A percentile compares a stretch with the other conserved stretches of the same genome.
These are phyloP conservation scores for Pyrrhosoma nymphula DNA, from an alignment of 2,888 invertebrate genomes.

Conservation along the genomic window DNA sequence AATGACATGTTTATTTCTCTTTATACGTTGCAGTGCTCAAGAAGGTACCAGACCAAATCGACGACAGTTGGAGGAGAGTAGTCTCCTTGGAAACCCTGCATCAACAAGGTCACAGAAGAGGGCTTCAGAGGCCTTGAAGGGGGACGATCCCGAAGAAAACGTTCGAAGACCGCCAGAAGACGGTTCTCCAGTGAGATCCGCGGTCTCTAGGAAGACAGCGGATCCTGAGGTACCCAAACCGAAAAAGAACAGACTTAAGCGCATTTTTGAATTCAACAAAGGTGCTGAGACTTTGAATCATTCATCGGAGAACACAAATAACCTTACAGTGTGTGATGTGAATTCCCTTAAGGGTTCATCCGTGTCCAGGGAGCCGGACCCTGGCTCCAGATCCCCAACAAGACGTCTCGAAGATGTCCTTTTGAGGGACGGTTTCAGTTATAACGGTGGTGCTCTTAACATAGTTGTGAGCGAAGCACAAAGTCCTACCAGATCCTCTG, in stretches of 20 bases:
- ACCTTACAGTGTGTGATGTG: not conserved
- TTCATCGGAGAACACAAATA: not conserved
- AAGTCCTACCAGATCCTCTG: not conserved
- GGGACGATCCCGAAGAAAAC: not conserved
- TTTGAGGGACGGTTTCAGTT: not conserved
- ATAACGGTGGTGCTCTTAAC: not conserved
- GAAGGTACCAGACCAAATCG: not conserved
- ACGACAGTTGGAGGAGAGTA: not conserved
- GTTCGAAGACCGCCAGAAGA: not conserved
- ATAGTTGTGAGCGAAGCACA: not conserved
- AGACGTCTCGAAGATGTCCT: not conserved
- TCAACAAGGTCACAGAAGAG: not conserved
- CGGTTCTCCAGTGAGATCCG: not conserved
- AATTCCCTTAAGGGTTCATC: not conserved
- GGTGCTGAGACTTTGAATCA: not conserved
- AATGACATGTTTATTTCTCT: not conserved
- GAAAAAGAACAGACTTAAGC: not conserved
- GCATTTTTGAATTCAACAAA: not conserved
- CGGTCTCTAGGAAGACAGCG: not conserved
- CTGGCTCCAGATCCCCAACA: not conserved
- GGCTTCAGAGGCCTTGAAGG: not conserved
- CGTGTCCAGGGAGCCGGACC: not conserved
- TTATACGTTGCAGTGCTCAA: not conserved
- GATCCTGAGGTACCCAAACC: not conserved
- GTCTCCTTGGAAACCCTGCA: not conserved